Base-by-base conservation (phyloP, 2,797 vertebrate species). In the Poeciliopsis infans region DNA sequence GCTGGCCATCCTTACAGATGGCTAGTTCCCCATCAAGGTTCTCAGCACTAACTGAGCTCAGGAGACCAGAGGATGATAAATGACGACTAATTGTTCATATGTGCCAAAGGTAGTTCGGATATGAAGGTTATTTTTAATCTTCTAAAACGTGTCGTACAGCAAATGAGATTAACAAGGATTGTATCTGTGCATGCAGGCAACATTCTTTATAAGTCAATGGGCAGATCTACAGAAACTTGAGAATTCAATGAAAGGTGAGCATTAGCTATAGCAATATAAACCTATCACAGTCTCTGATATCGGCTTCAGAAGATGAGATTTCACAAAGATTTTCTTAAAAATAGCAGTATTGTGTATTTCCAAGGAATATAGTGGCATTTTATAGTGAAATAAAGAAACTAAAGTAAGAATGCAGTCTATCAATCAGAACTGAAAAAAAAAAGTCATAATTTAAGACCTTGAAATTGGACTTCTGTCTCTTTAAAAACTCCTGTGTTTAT, bases 31-130 rank as follows among this genome's bases (percentile, higher is more conserved):
- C 87, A 86, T 87, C 84, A 88, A 51, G 82, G 86, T 87, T 88
- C 80, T 79, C 23, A 4, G 84, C 77, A 79, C 82, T 89, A 91
- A 90, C 84, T 80, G 83, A 76, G 85, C 87, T 85, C 86, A 78
- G 69, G 84, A 82, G 88, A 92, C 90, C 84, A 92, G 87, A 85
- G 80, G 80, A 91, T 90, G 80, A 83, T 84, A 86, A 87, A 90
- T 82, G 90, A 93, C 84, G 92, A 79, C 85, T 90, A 89, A 90
- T 93, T 93, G 91, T 77, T 93, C 89, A 93, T 79, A 88, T 86
- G 76, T 83, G 33, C 69, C 76, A 76, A 15, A 66, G 39, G 55
- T 45, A 13, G 59, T 18, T 31, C 0, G 8, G 25, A 70, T 79
- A 75, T 39, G 74, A 33, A 61, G 28, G 41, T 3, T 53, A 71